Base-by-base conservation (phyloP, 2,113 vertebrate species). In the Heterocephalus glaber region DNA sequence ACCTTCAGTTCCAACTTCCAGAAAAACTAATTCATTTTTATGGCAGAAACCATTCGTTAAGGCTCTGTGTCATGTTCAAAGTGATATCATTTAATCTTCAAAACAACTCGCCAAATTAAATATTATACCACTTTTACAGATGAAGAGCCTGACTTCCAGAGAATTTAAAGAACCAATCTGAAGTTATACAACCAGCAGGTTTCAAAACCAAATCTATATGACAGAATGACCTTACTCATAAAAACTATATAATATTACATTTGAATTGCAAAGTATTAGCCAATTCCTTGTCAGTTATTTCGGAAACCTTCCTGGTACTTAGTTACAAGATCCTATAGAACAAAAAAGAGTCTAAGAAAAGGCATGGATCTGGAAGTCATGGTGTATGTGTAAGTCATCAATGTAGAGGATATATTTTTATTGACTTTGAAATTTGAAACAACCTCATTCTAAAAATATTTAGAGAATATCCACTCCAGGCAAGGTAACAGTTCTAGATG, bases 131-230 rank as follows among this genome's bases (percentile, higher is more conserved):
- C 68, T 86, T 58, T 35, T 47, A 54, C 14, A 8, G 22, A 65
- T 63, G 33, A 95, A 63, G 38, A 92, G 68, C 56, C 22, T 33
- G 22, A 79, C 38, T 68, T 20, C 41, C 65, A 30, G 30, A 94
- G 22, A 70, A 92, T 90, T 96, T 81, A 72, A 96, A 89, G 7
- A 72, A 26, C 0, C 41, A 89, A 86, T 30, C 58, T 44, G 72
- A 70, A 68, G 61, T 9, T 83, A 41, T 3, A 33, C 0, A 65
- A 65, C 19, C 13, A 16, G 26, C 66, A 58, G 60, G 19, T 41
- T 83, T 90, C 82, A 80, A 72, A 76, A 33, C 26, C 4, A 20
- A 0, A 0, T 63, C 35, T 90, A 4, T 14, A 49, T 20, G 20
- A 74, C 24, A 81, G 7, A 28, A n/a, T 0, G 6, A 20, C 10